phyloP scores from a whole-genome alignment of 1,140 invertebrate species.

The Dreissena rostriformis region DNA sequence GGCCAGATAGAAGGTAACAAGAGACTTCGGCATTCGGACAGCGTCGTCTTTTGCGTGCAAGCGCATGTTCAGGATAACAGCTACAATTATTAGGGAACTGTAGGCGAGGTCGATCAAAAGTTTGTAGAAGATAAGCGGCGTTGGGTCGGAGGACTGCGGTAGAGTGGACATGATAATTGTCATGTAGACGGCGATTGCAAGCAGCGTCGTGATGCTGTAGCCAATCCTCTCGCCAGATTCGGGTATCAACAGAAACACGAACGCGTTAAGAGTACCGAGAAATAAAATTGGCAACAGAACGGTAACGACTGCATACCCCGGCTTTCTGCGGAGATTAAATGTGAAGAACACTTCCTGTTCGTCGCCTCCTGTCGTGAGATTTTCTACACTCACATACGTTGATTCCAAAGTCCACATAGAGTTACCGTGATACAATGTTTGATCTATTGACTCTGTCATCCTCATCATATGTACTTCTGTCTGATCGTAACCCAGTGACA shows the following conservation, averaged over 20 bases:
- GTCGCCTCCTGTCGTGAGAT: background rate
- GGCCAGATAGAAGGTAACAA: background rate
- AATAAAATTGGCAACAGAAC: slow-evolving; percentile 84
- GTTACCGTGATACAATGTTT: slow-evolving; percentile 1
- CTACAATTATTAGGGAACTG: slow-evolving; percentile 28
- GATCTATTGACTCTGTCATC: background rate
- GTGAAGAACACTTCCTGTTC: slow-evolving; percentile 19
- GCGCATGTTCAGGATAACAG: slow-evolving; percentile 22
- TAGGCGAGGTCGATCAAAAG: slow-evolving; percentile 36
- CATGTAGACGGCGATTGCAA: slow-evolving; percentile 85
- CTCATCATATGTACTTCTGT: slow-evolving; percentile 15
- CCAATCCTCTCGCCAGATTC: slow-evolving; percentile 84
- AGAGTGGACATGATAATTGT: slow-evolving; percentile 84
- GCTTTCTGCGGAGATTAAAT: slow-evolving; percentile 62
- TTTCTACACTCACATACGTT: background rate
- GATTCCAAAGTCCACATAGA: background rate
- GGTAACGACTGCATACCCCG: slow-evolving; percentile 82
- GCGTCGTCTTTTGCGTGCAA: slow-evolving; percentile 11
- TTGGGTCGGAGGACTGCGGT: slow-evolving; percentile 84
- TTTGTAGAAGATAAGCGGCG: slow-evolving; percentile 75
- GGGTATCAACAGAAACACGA: slow-evolving; percentile 84
- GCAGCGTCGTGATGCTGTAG: slow-evolving; percentile 83
- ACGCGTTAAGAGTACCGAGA: slow-evolving; percentile 83
- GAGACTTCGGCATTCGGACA: background rate
- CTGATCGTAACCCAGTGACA: slow-evolving; percentile 89